These are phyloP conservation scores for Xenus cinereus DNA, from an alignment of 2,113 vertebrate species.

Conservation along the genomic window DNA sequence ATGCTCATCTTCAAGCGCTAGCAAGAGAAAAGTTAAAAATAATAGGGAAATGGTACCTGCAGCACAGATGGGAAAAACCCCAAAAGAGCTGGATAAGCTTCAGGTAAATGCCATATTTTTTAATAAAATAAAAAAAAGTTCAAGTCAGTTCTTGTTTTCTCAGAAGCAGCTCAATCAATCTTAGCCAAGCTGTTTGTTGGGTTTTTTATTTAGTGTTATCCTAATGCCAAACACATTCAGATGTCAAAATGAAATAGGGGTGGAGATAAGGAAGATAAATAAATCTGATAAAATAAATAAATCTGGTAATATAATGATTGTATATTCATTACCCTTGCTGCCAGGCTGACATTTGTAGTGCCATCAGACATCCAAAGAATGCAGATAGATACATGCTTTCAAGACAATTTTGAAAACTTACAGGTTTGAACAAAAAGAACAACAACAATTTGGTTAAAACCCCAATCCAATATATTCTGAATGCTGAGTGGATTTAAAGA, in stretches of 20 bases:
- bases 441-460: not conserved
- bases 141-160: not conserved
- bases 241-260: not conserved
- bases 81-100: not conserved
- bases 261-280: not conserved
- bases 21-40: not conserved
- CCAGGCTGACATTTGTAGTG: not conserved
- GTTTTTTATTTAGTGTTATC: not conserved
- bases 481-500: not conserved
- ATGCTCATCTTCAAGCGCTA: not conserved
- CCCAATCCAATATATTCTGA: not conserved
- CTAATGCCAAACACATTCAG: not conserved
- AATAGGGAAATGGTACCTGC: not conserved
- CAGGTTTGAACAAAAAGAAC: not conserved
- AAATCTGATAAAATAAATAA: not conserved
- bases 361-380: not conserved
- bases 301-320: not conserved
- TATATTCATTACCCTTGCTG: not conserved
- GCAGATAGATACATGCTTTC: not conserved
- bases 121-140: not conserved
- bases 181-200: not conserved
- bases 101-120: not conserved
- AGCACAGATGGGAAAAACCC: not conserved
- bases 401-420: constrained; percentile 11
- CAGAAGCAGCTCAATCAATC: not conserved